Evolutionary conservation across 1,140 invertebrate genomes (phyloP).

Genomic region (Neodiprion virginianus): DNA sequence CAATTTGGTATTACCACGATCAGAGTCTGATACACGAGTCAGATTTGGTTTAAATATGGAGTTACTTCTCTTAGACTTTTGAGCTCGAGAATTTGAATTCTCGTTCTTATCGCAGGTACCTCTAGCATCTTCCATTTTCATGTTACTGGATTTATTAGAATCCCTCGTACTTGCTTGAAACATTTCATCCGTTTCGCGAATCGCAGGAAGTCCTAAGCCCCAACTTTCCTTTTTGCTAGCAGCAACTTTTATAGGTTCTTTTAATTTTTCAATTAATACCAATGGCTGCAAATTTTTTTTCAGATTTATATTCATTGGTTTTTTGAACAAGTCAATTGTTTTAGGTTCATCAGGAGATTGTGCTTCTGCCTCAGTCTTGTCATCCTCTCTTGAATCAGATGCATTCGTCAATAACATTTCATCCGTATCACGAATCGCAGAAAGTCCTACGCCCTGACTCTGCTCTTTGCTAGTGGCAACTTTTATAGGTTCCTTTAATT

Average conservation of each 20-base stretch:
- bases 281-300: background rate
- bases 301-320: constrained; percentile 1
- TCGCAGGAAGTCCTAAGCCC: constrained; percentile 26
- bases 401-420: background rate
- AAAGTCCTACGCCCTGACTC: constrained; percentile 31
- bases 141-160: background rate
- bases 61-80: constrained; percentile 10
- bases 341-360: background rate
- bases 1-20: background rate
- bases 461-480: constrained; percentile 34
- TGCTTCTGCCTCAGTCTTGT: background rate
- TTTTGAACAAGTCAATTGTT: background rate
- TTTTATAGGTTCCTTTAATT: constrained; percentile 36
- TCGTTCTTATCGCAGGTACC: constrained; percentile 19
- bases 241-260: constrained; percentile 36
- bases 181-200: constrained; percentile 18
- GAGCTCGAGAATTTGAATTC: background rate
- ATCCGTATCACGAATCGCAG: constrained; percentile 20
- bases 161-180: background rate
- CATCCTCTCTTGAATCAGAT: background rate
- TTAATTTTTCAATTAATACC: constrained; percentile 31
- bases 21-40: background rate
- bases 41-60: background rate
- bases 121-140: background rate
- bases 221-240: constrained; percentile 32